Evolutionary conservation across 2,797 vertebrate genomes (phyloP).

Genomic region (Kryptopterus vitreolus): DNA sequence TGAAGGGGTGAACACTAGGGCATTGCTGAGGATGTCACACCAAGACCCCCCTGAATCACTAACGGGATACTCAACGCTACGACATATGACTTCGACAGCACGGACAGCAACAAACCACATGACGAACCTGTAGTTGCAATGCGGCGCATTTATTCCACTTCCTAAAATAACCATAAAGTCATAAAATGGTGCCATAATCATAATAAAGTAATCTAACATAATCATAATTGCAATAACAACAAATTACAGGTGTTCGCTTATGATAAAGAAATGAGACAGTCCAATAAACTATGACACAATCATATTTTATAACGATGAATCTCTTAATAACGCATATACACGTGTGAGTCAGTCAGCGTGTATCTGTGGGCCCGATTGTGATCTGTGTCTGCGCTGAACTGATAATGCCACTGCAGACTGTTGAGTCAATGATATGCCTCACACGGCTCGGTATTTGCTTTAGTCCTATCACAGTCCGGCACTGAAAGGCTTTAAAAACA

Average conservation of each 20-base stretch:
- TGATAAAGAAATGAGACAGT: constrained; percentile 9
- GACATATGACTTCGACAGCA: constrained; percentile 2
- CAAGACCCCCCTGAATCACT: constrained; percentile 14
- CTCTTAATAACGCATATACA: constrained; percentile 10
- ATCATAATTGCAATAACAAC: background rate
- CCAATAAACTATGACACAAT: constrained; percentile 22
- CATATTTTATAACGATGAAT: constrained; percentile 29
- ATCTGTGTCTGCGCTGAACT: constrained; percentile 29
- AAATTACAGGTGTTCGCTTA: constrained; percentile 8
- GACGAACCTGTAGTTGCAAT: background rate
- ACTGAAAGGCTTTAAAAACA: constrained; percentile 17
- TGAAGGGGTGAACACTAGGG: constrained; percentile 29
- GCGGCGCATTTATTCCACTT: background rate
- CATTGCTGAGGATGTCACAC: constrained; percentile 9
- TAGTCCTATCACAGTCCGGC: constrained; percentile 15
- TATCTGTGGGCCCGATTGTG: constrained; percentile 18
- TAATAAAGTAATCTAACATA: constrained; percentile 4
- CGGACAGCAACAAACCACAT: constrained; percentile 2
- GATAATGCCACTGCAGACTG: constrained; percentile 28
- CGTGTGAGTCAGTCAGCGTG: constrained; percentile 8
- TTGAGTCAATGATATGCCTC: constrained; percentile 19
- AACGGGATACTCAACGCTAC: constrained; percentile 14
- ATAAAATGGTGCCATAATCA: background rate
- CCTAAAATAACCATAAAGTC: constrained; percentile 8
- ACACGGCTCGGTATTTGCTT: constrained; percentile 10